Evolutionary conservation across 2,797 vertebrate genomes (phyloP).

Genomic region (Prionace glauca): DNA sequence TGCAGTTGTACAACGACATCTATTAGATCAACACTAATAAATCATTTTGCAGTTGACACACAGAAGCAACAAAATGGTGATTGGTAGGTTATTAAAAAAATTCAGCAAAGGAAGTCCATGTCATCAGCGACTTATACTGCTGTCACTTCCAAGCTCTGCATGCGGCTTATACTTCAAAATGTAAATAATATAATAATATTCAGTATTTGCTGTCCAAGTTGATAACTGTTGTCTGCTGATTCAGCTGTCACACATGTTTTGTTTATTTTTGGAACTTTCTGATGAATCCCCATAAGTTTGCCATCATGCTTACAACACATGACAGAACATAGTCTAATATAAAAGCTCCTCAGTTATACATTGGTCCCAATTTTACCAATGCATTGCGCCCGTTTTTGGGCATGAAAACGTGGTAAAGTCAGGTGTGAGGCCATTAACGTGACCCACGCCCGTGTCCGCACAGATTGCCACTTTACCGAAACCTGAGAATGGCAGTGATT

Average conservation of each 20-base stretch:
- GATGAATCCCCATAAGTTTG: background rate
- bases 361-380: too few species aligned
- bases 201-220: background rate
- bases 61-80: background rate
- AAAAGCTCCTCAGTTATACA: background rate
- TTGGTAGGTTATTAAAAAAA: background rate
- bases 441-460: too few species aligned
- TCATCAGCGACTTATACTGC: background rate
- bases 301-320: background rate
- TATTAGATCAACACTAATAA: background rate
- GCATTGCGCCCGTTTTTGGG: too few species aligned
- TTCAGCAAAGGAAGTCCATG: background rate
- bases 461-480: too few species aligned
- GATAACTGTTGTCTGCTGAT: background rate
- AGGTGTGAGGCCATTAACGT: too few species aligned
- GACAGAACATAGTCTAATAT: background rate
- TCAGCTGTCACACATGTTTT: background rate
- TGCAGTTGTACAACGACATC: background rate
- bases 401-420: too few species aligned
- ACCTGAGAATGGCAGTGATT: too few species aligned
- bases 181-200: background rate
- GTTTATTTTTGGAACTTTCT: background rate
- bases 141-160: too few species aligned
- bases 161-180: background rate
- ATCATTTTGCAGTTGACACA: background rate